Conservation (phyloP, 1,140 invertebrate species). For the Geopemphigus sp. region DNA sequence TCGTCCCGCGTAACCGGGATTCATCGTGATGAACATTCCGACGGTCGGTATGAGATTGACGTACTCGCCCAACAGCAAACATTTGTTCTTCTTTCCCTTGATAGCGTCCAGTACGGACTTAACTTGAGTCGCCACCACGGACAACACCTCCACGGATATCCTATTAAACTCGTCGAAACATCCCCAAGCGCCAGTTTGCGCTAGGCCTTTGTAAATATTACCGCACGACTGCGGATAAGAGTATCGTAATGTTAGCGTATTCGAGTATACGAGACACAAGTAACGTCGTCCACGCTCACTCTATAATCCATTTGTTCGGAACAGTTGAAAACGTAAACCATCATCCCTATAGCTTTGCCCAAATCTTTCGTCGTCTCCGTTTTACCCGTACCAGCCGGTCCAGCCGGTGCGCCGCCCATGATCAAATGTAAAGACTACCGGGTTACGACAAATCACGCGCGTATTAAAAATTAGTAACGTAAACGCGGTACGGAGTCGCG, state of each 20-base stretch:
- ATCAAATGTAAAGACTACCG: constrained; percentile 75
- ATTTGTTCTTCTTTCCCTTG: constrained; percentile 71
- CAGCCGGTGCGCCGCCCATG: constrained; percentile 88
- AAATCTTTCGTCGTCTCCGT: constrained; percentile 93
- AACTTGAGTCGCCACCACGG: constrained; percentile 86
- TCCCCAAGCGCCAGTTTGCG: constrained; percentile 92
- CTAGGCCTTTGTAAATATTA: constrained; percentile 87
- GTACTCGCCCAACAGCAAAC: constrained; percentile 80
- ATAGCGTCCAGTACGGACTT: constrained; percentile 81
- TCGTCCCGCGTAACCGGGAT: constrained; percentile 86
- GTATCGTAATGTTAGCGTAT: background rate
- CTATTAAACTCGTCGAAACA: constrained; percentile 95
- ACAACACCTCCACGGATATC: constrained; percentile 88
- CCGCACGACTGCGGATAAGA: constrained; percentile 66
- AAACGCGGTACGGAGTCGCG: no score
- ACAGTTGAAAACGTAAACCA: constrained; percentile 95
- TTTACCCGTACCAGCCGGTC: constrained; percentile 84
- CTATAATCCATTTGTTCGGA: constrained; percentile 96
- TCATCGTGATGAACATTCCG: constrained; percentile 94
- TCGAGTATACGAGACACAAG: no score
- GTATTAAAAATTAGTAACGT: no score
- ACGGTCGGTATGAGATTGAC: constrained; percentile 74
- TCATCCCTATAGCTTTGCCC: constrained; percentile 82
- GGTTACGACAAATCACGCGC: no score
- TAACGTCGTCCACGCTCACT: constrained; percentile 52